phyloP scores from a whole-genome alignment of 2,113 vertebrate genomes.

The Raja brachyura region DNA sequence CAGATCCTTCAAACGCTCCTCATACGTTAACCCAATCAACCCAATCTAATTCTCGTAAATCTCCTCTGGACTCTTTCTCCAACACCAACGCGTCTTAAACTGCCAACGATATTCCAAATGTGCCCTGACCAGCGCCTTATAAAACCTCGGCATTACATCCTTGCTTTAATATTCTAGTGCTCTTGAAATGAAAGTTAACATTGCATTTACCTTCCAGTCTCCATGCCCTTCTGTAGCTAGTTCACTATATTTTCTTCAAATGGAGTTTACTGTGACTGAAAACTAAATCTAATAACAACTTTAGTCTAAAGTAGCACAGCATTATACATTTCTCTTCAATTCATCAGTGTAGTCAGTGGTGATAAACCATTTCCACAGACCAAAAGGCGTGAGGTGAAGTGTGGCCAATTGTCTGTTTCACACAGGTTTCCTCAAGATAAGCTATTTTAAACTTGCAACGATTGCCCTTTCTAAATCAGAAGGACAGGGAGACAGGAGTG shows the following conservation, averaged over 20 bases:
- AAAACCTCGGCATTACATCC: too few species aligned
- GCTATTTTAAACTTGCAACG: neutral
- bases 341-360: neutral
- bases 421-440: neutral
- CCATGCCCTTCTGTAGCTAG: too few species aligned
- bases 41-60: too few species aligned
- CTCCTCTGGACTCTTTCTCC: too few species aligned
- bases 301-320: neutral
- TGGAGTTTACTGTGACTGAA: neutral
- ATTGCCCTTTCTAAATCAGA: neutral
- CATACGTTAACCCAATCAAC: too few species aligned
- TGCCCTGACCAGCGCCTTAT: too few species aligned
- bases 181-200: too few species aligned
- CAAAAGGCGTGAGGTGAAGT: neutral
- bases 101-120: too few species aligned
- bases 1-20: too few species aligned
- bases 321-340: neutral
- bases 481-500: neutral
- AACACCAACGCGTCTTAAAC: too few species aligned
- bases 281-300: neutral
- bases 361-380: neutral
- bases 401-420: neutral
- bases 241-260: neutral
- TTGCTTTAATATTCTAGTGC: too few species aligned
- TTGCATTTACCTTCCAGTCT: too few species aligned